Evolutionary conservation across 2,888 invertebrate species (phyloP).

Genomic region (Diarsia mendica): DNA sequence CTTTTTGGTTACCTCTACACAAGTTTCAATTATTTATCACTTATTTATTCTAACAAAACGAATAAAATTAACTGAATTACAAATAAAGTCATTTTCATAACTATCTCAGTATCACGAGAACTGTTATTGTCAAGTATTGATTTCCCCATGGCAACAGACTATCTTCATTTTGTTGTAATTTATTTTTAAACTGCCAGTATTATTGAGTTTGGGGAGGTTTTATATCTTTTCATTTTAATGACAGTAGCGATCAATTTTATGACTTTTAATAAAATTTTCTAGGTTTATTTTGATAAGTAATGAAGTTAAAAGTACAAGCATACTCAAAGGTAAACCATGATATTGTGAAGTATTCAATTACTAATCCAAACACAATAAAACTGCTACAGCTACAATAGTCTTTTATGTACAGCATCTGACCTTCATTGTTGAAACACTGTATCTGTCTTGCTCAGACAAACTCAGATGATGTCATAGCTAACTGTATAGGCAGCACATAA

Average conservation of each 20-base stretch:
- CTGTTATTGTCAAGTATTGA: constrained; percentile 70
- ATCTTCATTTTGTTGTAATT: constrained; percentile 69
- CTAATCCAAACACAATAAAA: constrained; percentile 50
- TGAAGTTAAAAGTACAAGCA: constrained; percentile 83
- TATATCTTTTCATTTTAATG: constrained; percentile 14
- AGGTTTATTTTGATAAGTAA: constrained; percentile 76
- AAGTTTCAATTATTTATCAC: constrained; percentile 46
- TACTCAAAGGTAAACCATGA: constrained; percentile 77
- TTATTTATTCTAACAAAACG: constrained; percentile 52
- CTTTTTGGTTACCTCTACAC: constrained; percentile 50
- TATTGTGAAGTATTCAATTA: constrained; percentile 43
- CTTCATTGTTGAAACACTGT: constrained; percentile 68
- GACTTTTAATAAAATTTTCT: constrained; percentile 62
- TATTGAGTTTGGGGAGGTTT: constrained; percentile 15
- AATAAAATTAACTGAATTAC: constrained; percentile 59
- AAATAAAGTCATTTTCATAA: constrained; percentile 37
- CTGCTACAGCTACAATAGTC: constrained; percentile 24
- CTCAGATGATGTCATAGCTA: constrained; percentile 74
- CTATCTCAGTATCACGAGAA: constrained; percentile 51
- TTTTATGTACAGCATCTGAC: constrained; percentile 61
- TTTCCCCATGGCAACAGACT: constrained; percentile 77
- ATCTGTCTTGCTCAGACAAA: constrained; percentile 69
- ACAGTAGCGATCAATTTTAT: constrained; percentile 34
- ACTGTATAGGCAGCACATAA: not conserved
- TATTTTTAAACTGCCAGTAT: constrained; percentile 59